Conservation (phyloP, 2,888 invertebrate genomes). For the Argyra leucocephala region DNA sequence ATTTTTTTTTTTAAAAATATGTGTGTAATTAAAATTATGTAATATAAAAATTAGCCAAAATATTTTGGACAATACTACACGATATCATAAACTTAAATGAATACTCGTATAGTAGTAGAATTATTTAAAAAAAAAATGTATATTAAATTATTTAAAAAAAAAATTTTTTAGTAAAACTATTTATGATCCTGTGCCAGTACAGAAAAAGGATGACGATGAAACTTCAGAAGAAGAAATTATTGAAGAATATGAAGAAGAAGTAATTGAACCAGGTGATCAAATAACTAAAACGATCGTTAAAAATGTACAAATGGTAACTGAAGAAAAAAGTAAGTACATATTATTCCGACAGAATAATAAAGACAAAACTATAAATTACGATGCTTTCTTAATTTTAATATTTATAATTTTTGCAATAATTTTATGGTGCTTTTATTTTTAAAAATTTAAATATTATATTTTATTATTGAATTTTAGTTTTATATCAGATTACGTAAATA, state of each 20-base stretch:
- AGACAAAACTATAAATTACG: background rate
- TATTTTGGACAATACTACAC: too few relatives aligned
- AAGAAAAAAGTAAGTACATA: background rate
- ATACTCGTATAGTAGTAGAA: too few relatives aligned
- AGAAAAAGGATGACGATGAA: conserved; percentile 33
- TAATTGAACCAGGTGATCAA: conserved; percentile 43
- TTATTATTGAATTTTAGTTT: too few relatives aligned
- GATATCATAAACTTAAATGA: too few relatives aligned
- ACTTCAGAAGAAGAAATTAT: conserved; percentile 40
- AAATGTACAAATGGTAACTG: background rate
- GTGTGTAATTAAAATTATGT: too few relatives aligned
- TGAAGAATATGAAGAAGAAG: conserved; percentile 43
- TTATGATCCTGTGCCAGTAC: conserved; percentile 37
- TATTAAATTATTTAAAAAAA: conserved; percentile 16
- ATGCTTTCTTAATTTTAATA: background rate
- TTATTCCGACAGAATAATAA: background rate
- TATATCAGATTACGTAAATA: too few relatives aligned
- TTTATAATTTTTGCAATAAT: background rate
- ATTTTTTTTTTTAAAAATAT: too few relatives aligned
- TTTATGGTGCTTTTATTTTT: background rate
- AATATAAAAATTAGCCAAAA: too few relatives aligned
- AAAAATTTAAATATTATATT: background rate
- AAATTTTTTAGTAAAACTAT: conserved; percentile 32
- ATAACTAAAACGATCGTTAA: conserved; percentile 35
- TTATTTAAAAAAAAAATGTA: too few relatives aligned